These are phyloP conservation scores for Pyrocephalus nanus DNA, from an alignment of 2,797 vertebrate genomes.

Conservation along the genomic window DNA sequence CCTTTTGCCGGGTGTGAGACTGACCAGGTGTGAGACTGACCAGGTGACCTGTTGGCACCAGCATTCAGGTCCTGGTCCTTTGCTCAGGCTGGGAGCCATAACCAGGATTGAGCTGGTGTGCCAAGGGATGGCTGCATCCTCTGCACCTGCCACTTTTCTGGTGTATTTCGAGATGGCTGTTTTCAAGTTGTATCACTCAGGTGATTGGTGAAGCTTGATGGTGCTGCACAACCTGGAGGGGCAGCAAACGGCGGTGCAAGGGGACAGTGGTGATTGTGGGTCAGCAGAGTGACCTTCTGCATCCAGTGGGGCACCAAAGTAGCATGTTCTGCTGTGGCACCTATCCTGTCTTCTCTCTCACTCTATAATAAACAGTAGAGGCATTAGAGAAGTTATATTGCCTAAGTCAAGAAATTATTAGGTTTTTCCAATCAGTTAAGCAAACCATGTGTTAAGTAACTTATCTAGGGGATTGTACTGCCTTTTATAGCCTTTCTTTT, in stretches of 20 bases:
- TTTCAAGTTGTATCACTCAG: fast-evolving
- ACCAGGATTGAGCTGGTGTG: not conserved
- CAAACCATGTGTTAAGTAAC: not conserved
- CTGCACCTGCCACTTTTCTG: not conserved
- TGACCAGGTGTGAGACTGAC: not conserved
- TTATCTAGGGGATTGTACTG: not conserved
- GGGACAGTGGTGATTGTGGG: not conserved
- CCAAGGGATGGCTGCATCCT: not conserved
- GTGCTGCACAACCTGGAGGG: not conserved
- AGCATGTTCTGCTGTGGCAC: not conserved
- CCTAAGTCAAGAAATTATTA: not conserved
- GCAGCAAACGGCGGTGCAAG: not conserved
- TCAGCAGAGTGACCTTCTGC: not conserved
- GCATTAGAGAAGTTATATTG: not conserved
- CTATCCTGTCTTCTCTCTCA: not conserved
- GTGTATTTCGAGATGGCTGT: not conserved
- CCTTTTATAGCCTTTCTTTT: not conserved
- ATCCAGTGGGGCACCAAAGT: not conserved
- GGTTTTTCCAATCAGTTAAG: conserved; percentile 4
- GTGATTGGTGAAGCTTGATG: fast-evolving
- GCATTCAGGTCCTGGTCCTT: not conserved
- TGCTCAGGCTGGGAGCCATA: not conserved
- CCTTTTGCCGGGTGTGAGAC: not conserved
- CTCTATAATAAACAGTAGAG: not conserved
- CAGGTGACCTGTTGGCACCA: not conserved